These are phyloP conservation scores for Nibea albiflora DNA, from an alignment of 2,113 vertebrate genomes.

Conservation along the genomic window DNA sequence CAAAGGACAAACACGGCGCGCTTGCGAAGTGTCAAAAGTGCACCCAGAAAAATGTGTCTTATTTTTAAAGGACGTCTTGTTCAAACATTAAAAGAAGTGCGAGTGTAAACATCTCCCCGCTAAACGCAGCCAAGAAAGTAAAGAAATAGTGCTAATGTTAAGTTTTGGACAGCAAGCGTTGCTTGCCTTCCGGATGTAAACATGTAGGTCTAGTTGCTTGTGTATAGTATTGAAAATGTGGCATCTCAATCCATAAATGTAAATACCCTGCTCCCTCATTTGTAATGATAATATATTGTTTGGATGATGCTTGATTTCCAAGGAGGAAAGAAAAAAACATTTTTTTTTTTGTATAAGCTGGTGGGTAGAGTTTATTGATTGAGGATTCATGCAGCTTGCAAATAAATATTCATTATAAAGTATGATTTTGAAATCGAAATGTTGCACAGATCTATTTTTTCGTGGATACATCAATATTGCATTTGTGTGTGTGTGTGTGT, in stretches of 20 bases:
- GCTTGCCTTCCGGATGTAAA: constrained; percentile 42
- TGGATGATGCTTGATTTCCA: constrained; percentile 76
- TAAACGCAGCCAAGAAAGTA: neutral
- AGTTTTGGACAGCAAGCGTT: constrained; percentile 4
- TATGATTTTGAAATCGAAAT: constrained; percentile 80
- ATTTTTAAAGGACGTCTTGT: constrained; percentile 22
- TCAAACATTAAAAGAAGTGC: constrained; percentile 1
- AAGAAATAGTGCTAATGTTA: neutral
- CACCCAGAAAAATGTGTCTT: neutral
- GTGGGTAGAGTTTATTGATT: constrained; percentile 85
- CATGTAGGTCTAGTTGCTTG: constrained; percentile 33
- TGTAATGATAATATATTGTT: constrained; percentile 84
- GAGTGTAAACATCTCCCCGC: constrained; percentile 14
- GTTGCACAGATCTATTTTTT: constrained; percentile 59
- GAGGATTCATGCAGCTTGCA: constrained; percentile 71
- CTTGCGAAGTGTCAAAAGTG: constrained; percentile 27
- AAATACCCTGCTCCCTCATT: constrained; percentile 79
- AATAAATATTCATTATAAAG: constrained; percentile 84
- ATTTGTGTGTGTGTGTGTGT: neutral
- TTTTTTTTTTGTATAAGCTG: constrained; percentile 71
- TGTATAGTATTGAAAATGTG: constrained; percentile 59
- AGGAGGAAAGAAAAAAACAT: constrained; percentile 54
- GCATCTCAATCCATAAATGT: constrained; percentile 84
- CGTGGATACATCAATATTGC: constrained; percentile 55
- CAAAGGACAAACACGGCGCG: constrained; percentile 42